A percentile compares a stretch with the other conserved stretches of the same genome.
phyloP scores from a whole-genome alignment of 2,797 vertebrate species.

The Agapornis canus region DNA sequence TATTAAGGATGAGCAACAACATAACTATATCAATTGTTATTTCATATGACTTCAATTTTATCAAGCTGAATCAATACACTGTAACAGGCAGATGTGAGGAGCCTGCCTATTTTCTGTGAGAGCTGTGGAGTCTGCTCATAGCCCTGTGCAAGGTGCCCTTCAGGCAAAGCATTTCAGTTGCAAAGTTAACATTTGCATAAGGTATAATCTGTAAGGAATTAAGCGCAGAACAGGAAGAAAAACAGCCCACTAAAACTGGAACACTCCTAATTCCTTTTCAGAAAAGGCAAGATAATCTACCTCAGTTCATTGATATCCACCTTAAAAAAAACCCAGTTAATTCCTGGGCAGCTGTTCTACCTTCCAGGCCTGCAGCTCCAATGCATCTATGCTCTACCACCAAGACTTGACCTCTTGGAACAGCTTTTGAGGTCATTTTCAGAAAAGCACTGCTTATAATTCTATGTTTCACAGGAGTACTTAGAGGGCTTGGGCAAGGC shows the following conservation, averaged over 20 bases:
- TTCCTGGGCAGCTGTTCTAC: slow-evolving; percentile 6
- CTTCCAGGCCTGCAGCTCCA: not conserved
- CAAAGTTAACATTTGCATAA: slow-evolving; percentile 21
- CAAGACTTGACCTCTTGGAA: not conserved
- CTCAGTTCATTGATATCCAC: not conserved
- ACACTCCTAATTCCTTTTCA: slow-evolving; percentile 14
- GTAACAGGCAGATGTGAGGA: not conserved
- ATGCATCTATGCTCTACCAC: not conserved
- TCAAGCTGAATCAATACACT: not conserved
- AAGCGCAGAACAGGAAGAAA: slow-evolving; percentile 43
- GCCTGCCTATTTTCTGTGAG: not conserved
- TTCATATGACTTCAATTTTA: not conserved
- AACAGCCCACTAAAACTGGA: slow-evolving; percentile 7
- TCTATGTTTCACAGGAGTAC: not conserved
- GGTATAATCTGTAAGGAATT: slow-evolving; percentile 13
- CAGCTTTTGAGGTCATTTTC: not conserved
- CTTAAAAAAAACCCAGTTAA: not conserved
- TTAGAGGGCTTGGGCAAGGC: not conserved
- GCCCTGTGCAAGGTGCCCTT: not conserved
- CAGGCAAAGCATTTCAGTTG: not conserved
- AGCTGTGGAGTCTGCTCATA: not conserved
- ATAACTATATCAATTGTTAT: not conserved
- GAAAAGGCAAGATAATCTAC: slow-evolving; percentile 38
- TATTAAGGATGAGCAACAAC: not conserved
- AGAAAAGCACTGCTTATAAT: not conserved